Percentiles rank a stretch among this genome's conserved stretches.
Evolutionary conservation across 30 jellyfish, hydroid and myxozoan species (phyloP).

Genomic region (Pseudorhiza aurosa): DNA sequence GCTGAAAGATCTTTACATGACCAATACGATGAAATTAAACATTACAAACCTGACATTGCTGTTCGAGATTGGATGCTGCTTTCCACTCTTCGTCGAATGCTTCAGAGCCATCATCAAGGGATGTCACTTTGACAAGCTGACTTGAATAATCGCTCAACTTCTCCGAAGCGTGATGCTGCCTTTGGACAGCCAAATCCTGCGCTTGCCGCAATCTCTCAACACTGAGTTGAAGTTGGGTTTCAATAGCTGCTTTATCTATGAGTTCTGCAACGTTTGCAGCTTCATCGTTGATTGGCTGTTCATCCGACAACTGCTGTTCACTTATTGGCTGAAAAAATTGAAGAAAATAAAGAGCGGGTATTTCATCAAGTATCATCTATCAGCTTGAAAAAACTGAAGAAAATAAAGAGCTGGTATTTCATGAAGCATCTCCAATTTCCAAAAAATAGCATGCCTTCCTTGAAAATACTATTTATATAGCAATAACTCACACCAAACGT

Average conservation of each 20-base stretch:
- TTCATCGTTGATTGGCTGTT: no score
- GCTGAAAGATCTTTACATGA: no score
- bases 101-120: conserved; percentile 27
- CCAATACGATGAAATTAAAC: neutral
- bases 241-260: conserved; percentile 59
- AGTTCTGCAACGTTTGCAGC: neutral
- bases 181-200: conserved; percentile 23
- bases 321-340: neutral
- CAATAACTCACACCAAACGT: no score
- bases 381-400: no score
- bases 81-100: conserved; percentile 64
- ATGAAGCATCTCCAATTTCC: no score
- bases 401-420: no score
- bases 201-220: conserved; percentile 24
- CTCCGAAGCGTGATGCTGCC: conserved; percentile 66
- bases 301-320: neutral
- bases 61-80: conserved; percentile 68
- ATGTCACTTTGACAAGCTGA: conserved; percentile 66
- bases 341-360: no score
- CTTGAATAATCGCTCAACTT: conserved; percentile 42
- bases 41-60: conserved; percentile 44
- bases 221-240: conserved; percentile 56
- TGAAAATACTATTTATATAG: no score
- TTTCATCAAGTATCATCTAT: no score
- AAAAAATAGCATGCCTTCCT: no score